Conservation (phyloP, 2,113 vertebrate genomes). For the Sphaerodactylus townsendi region DNA sequence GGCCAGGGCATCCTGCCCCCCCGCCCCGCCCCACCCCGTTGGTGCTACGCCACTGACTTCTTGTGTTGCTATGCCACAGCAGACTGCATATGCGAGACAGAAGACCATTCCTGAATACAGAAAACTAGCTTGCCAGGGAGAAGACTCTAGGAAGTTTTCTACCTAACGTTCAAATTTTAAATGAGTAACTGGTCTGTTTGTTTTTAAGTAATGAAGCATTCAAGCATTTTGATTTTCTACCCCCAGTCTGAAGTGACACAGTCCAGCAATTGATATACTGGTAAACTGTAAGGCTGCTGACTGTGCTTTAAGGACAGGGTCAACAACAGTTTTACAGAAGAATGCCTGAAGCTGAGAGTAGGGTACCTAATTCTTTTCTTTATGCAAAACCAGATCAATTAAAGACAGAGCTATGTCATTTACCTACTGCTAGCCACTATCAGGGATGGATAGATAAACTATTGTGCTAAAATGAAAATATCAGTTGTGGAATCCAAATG, state of each 20-base stretch:
- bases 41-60: no score
- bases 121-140: not conserved
- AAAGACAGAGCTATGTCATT: not conserved
- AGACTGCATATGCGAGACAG: not conserved
- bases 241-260: not conserved
- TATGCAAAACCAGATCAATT: not conserved
- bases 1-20: no score
- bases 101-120: not conserved
- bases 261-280: no score
- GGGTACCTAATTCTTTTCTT: not conserved
- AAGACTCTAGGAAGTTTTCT: not conserved
- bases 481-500: slow-evolving; percentile 35
- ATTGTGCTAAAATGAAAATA: slow-evolving; percentile 26
- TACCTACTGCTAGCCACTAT: not conserved
- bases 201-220: not conserved
- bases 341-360: no score
- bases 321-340: not conserved
- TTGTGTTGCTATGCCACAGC: no score
- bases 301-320: not conserved
- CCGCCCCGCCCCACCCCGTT: no score
- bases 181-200: not conserved
- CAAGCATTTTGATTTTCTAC: not conserved
- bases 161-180: not conserved
- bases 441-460: not conserved
- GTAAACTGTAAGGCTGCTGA: not conserved